Evolutionary conservation across 1,140 invertebrate species (phyloP).

Genomic region (Aphelenchoides fujianensis): DNA sequence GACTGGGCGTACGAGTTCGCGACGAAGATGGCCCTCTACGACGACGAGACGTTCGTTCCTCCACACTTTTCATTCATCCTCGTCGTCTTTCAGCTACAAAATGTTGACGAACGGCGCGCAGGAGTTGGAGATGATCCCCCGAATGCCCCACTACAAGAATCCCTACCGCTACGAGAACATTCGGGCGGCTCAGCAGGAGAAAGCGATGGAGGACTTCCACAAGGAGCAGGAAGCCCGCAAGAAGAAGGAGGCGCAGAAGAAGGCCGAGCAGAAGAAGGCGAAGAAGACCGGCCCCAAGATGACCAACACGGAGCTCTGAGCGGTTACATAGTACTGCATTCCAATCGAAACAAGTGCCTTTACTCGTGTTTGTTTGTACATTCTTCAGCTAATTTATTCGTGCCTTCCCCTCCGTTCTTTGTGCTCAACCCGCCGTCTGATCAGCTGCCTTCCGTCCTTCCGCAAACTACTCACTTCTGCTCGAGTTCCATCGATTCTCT

Average conservation of each 20-base stretch:
- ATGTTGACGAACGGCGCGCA: not conserved
- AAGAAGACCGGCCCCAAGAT: not conserved
- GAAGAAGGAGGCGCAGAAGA: not conserved
- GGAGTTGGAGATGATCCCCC: conserved; percentile 8
- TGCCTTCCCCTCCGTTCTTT: too few relatives aligned
- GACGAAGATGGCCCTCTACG: conserved; percentile 11
- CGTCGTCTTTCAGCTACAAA: too few relatives aligned
- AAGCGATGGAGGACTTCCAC: conserved; percentile 4
- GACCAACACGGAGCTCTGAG: not conserved
- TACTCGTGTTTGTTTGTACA: conserved; percentile 1
- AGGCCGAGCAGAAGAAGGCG: not conserved
- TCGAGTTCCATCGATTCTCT: too few relatives aligned
- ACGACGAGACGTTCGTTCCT: not conserved
- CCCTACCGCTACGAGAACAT: conserved; percentile 1
- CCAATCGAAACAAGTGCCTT: too few relatives aligned
- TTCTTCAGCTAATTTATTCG: not conserved
- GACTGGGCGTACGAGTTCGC: conserved; percentile 14
- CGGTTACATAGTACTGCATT: too few relatives aligned
- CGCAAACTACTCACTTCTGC: too few relatives aligned
- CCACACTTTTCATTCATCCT: too few relatives aligned
- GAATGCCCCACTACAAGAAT: not conserved
- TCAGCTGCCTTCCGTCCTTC: too few relatives aligned
- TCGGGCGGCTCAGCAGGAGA: not conserved
- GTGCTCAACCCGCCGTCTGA: too few relatives aligned
- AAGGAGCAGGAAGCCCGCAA: not conserved